phyloP scores from a whole-genome alignment of 2,113 vertebrate species.

The Pogona vitticeps region DNA sequence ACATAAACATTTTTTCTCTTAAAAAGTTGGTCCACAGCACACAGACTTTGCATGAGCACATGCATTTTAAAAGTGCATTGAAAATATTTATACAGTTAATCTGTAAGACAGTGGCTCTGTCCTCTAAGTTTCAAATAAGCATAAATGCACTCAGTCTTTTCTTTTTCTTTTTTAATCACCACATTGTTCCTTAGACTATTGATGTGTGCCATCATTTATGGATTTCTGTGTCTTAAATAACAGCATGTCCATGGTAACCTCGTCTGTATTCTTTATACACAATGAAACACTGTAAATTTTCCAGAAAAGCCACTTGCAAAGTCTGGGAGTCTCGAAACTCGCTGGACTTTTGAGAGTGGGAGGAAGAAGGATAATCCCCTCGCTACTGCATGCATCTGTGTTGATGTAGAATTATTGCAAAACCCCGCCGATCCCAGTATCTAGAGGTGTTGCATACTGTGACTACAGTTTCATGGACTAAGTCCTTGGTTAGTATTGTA shows the following conservation, averaged over 20 bases:
- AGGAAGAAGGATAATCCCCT: not conserved
- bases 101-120: constrained; percentile 49
- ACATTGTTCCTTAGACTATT: constrained; percentile 56
- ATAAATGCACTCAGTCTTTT: not conserved
- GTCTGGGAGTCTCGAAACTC: not conserved
- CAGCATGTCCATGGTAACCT: constrained; percentile 34
- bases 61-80: constrained; percentile 62
- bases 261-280: constrained; percentile 51
- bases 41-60: constrained; percentile 61
- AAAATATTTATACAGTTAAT: constrained; percentile 69
- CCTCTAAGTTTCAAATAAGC: constrained; percentile 55
- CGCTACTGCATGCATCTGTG: too few relatives aligned
- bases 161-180: constrained; percentile 24
- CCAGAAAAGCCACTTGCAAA: constrained; percentile 40
- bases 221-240: constrained; percentile 31
- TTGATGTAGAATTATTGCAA: not conserved
- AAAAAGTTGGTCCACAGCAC: constrained; percentile 40
- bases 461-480: not conserved
- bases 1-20: constrained; percentile 54
- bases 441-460: not conserved
- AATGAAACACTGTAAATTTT: constrained; percentile 40
- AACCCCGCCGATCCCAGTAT: not conserved
- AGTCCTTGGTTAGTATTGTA: not conserved
- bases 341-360: too few relatives aligned
- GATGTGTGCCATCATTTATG: constrained; percentile 61